Base-by-base conservation (phyloP, 2,113 vertebrate genomes). In the Plestiodon gilberti region DNA sequence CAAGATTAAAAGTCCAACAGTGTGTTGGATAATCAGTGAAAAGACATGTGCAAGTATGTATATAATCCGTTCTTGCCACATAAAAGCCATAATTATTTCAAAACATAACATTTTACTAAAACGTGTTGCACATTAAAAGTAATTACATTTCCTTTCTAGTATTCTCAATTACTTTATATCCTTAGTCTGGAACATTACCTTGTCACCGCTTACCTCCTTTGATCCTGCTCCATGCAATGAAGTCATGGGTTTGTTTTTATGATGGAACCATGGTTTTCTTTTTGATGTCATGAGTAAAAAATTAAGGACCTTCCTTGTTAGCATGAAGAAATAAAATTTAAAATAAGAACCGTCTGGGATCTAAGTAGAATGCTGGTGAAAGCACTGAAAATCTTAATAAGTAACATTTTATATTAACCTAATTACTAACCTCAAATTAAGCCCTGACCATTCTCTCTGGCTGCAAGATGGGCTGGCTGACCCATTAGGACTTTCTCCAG, bases 271-370 rank as follows among this genome's bases (percentile, higher is more conserved):
- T 84, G 82, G 59, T 48, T 84, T 84, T 64, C 71, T n/a, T 84
- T 84, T 84, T 75, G 82, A 75, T 64, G 28, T 64, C 82, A 84
- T 84, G 38, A 76, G 71, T 75, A 84, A 84, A 84, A 57, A 75
- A 84, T 75, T 84, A 84, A 84, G 59, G n/a, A 75, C 38, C 30
- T 75, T 75, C 48, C 71, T 57, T 84, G 71, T 84, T 43, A 33
- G 35, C 38, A 76, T 61, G 59, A 74, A 76, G 57, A 76, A 84
- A 75, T 75, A 64, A 76, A 48, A 64, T 64, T 30, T 5, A 23
- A 64, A 84, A 84, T 75, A 64, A 84, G 57, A 75, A 84, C 62
- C 38, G 30, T 84, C 57, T 84, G 67, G 38, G 67, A 59, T 73
- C 52, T 61, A 71, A n/a, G 38, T 17, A 10, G 23, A 71, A 59